phyloP scores from a whole-genome alignment of 2,797 vertebrate species.

The Chanos chanos region DNA sequence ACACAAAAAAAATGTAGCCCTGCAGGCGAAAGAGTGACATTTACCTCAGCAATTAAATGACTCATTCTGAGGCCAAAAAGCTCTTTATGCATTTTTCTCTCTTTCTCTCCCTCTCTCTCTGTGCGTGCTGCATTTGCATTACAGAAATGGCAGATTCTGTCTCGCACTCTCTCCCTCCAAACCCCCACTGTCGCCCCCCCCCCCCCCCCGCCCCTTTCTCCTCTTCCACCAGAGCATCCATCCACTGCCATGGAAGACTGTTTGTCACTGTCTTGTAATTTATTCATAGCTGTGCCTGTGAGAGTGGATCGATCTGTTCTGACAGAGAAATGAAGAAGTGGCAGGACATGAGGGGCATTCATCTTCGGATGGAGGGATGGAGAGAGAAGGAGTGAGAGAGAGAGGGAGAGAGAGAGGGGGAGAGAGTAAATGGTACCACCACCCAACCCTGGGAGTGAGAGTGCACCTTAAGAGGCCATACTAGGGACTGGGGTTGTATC shows the following conservation, averaged over 20 bases:
- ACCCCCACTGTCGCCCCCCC: neutral
- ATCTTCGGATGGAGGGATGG: conserved; percentile 33
- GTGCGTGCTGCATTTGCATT: neutral
- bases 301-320: conserved; percentile 61
- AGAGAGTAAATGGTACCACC: conserved; percentile 32
- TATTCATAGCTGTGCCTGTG: conserved; percentile 58
- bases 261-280: conserved; percentile 63
- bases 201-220: neutral
- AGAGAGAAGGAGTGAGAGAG: too few species aligned
- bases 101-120: neutral
- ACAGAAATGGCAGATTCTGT: neutral
- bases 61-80: too few species aligned
- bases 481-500: neutral
- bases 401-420: too few species aligned
- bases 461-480: conserved; percentile 38
- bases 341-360: conserved; percentile 37
- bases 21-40: too few species aligned
- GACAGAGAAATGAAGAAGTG: conserved; percentile 59
- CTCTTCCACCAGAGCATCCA: neutral
- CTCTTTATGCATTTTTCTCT: too few species aligned
- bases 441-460: conserved; percentile 25
- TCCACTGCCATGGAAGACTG: conserved; percentile 34
- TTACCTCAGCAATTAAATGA: too few species aligned
- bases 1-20: too few species aligned
- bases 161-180: neutral